Evolutionary conservation across 2,113 vertebrate species (phyloP), one percentile per base, ranked within the genome.

Genomic region (Pyrgilauda ruficollis): DNA sequence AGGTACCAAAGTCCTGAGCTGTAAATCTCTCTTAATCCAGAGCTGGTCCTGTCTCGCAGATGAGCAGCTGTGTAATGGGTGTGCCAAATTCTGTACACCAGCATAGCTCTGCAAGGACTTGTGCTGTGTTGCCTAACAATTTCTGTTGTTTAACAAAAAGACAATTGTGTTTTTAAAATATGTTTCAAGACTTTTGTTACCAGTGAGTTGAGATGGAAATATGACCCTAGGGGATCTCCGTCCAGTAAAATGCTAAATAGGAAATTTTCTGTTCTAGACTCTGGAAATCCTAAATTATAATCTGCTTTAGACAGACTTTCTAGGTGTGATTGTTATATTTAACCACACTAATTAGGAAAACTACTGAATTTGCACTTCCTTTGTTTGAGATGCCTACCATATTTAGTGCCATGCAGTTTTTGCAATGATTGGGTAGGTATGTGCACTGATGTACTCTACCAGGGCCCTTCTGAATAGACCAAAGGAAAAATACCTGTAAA

Each of bases 1-100:
- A 90, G 26, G 18, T 68, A 49, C 15, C 31, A 39, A 33, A 61
- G 39, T 27, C 17, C 72, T 62, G 46, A 84, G 24, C 20, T 64
- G 17, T 31, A 77, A 69, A 64, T 80, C 18, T 72, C 46, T 61
- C 23, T 68, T 52, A 69, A 49, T 46, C 22, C 50, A 49, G 0
- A 8, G 31, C 43, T 3, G 1, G 13, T 80, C 13, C 37, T 39
- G 41, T 52, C 28, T 63, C 0, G 0, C 2, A 24, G n/a, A 59
- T 46, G 13, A 84, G 56, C 43, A 69, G 72, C 67, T 2, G 0
- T 16, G 9, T 20, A 73, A 62, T 3, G 27, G 5, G 28, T 5
- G 10, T 28, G 49, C 31, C 39, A 69, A 62, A 83, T 53, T 41
- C 84, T 43, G n/a, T n/a, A 30, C 1, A 2, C 7, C n/a, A 41